phyloP scores from a whole-genome alignment of 2,113 vertebrate species.

The Myiagra hebetior region DNA sequence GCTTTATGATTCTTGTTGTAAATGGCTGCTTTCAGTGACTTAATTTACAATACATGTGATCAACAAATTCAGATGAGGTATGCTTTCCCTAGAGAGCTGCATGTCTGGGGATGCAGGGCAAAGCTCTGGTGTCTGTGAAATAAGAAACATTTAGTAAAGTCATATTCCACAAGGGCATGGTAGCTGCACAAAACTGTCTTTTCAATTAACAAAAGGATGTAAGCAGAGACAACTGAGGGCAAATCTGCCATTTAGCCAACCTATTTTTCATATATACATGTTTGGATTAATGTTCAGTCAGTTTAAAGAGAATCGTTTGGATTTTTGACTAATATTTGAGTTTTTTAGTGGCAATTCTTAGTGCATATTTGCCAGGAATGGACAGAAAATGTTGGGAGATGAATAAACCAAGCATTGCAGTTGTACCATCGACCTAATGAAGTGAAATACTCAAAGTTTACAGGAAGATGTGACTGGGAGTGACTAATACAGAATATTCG shows the following conservation, averaged over 20 bases:
- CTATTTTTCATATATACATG: not conserved
- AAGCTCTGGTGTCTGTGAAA: not conserved
- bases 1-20: not conserved
- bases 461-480: not conserved
- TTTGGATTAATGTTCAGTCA: not conserved
- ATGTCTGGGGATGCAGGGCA: not conserved
- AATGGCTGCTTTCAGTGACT: not conserved
- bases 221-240: not conserved
- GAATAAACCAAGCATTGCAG: not conserved
- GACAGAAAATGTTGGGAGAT: not conserved
- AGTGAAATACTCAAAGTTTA: not conserved
- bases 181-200: not conserved
- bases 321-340: not conserved
- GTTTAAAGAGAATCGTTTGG: not conserved
- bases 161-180: not conserved
- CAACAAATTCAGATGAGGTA: not conserved
- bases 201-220: not conserved
- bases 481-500: not conserved
- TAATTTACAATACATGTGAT: not conserved
- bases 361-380: not conserved
- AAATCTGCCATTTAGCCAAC: not conserved
- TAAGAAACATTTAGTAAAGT: not conserved
- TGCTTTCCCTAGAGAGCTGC: not conserved
- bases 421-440: not conserved
- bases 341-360: not conserved